Base-by-base conservation (phyloP, 2,888 invertebrate genomes). In the Amitus sp. region DNA sequence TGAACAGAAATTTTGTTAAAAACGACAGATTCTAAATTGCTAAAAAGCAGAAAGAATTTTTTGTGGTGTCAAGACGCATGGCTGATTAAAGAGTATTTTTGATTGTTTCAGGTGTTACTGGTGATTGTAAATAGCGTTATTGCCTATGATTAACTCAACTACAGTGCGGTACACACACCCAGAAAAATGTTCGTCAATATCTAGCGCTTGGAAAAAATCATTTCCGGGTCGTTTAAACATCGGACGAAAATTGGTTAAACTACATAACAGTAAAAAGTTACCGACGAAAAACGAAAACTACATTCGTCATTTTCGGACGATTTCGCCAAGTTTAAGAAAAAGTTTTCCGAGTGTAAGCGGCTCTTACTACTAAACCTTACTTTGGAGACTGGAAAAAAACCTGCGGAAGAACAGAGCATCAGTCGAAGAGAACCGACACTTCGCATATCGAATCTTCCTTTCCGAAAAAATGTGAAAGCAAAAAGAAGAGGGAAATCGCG, bases 321-420 rank as follows among this genome's bases (percentile, higher is more conserved):
- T 6, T 30, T n/a, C 2, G n/a, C 30, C 5, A 27, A 27, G 9
- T 27, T 27, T 9, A 27, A 30, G 2, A 30, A 30, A 30, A 30
- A 10, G n/a, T 30, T 30, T 30, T 30, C n/a, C 30, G 30, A 30
- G 30, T 30, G 30, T n/a, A 30, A 30, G 30, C 30, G n/a, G n/a
- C 30, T 9, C n/a, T n/a, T 30, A n/a, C 46, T 23, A 47, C 46
- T 53, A 10, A 47, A 20, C 46, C 55, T 62, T 69, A 74, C 75
- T 70, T 72, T 59, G 58, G 69, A 72, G 65, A 66, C 58, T 62
- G 15, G 13, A 79, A 73, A 76, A 77, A 78, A 75, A 76, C 71
- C 75, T 75, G 69, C 75, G 79, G 80, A 80, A 79, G 79, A 80
- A 74, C 78, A 73, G 72, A 78, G 71, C 70, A 74, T 78, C 73